A percentile compares a stretch with the other conserved stretches of the same genome.
Evolutionary conservation across 2,888 invertebrate species (phyloP).

Genomic region (Parthenolecanium corni): DNA sequence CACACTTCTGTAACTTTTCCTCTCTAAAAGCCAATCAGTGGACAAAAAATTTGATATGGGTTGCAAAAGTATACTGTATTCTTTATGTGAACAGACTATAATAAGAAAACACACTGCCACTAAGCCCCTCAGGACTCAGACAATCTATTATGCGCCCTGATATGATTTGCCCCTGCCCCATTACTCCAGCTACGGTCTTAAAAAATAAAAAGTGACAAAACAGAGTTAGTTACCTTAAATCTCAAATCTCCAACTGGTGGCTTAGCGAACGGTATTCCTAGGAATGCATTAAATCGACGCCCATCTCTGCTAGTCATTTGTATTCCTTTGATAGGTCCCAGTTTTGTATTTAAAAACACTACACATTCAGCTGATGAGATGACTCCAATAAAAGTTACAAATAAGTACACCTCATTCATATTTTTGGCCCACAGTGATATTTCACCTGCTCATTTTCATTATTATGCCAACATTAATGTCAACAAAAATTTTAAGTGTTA

Average conservation of each 20-base stretch:
- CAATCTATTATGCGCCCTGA: too few relatives aligned
- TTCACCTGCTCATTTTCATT: neutral
- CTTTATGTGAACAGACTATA: too few relatives aligned
- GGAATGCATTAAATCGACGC: slow-evolving; percentile 36
- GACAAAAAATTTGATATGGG: too few relatives aligned
- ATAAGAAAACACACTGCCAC: too few relatives aligned
- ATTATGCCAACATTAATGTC: neutral
- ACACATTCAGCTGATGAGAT: neutral
- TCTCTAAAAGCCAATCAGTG: too few relatives aligned
- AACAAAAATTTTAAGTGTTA: neutral
- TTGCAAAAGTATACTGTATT: too few relatives aligned
- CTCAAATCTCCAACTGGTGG: slow-evolving; percentile 39
- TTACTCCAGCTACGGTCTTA: too few relatives aligned
- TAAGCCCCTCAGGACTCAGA: too few relatives aligned
- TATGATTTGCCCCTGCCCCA: too few relatives aligned
- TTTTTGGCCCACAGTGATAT: neutral
- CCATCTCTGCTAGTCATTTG: slow-evolving; percentile 34
- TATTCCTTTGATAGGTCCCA: slow-evolving; percentile 37
- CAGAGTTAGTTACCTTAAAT: too few relatives aligned
- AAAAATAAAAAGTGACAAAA: too few relatives aligned
- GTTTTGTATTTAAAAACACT: neutral
- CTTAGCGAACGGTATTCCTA: slow-evolving; percentile 39
- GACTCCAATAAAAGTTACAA: neutral
- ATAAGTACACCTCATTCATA: neutral
- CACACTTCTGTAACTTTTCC: too few relatives aligned